Evolutionary conservation across 2,113 vertebrate genomes (phyloP).

Genomic region (Pipra filicauda): DNA sequence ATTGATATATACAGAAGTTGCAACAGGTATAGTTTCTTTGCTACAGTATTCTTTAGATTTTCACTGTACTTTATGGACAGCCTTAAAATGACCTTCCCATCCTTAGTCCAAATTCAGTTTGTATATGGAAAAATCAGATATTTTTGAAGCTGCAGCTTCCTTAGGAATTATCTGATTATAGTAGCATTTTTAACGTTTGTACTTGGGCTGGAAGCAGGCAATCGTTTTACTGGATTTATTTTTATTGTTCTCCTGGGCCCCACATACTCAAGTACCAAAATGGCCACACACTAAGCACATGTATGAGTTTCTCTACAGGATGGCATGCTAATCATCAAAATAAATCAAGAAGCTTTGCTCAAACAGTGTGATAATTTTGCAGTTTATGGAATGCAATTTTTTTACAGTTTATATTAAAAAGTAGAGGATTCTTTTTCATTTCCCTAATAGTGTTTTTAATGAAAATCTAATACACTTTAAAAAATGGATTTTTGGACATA

Average conservation of each 20-base stretch:
- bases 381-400: neutral
- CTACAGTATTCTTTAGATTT: neutral
- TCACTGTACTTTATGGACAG: neutral
- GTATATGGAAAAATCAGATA: neutral
- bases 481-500: neutral
- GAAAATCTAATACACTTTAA: neutral
- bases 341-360: neutral
- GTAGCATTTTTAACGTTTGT: neutral
- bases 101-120: neutral
- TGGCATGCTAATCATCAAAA: neutral
- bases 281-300: neutral
- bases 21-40: neutral
- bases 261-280: neutral
- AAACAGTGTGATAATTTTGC: neutral
- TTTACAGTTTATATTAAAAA: neutral
- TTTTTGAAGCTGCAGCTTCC: neutral
- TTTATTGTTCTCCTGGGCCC: neutral
- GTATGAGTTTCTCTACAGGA: neutral
- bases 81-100: neutral
- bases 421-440: neutral
- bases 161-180: neutral
- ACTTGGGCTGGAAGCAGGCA: neutral
- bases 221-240: neutral
- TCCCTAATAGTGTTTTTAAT: neutral
- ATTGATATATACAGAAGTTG: neutral